Conservation (phyloP, 2,888 invertebrate species). For the Gnatocerus cornutus region DNA sequence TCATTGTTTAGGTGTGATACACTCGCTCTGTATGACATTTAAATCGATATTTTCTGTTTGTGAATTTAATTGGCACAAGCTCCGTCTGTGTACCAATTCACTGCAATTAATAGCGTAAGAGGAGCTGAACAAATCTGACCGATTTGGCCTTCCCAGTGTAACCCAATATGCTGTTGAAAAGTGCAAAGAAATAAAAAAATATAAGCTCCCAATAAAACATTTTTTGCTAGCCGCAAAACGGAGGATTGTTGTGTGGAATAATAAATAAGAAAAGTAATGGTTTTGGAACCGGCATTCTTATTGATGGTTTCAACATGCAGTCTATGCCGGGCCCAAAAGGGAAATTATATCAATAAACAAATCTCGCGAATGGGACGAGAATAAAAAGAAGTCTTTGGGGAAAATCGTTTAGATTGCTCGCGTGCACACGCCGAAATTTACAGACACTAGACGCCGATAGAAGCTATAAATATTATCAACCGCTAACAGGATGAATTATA, state of each 20-base stretch:
- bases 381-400: slow-evolving; percentile 30
- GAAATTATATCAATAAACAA: slow-evolving; percentile 32
- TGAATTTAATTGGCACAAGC: slow-evolving; percentile 34
- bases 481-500: slow-evolving; percentile 23
- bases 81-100: slow-evolving; percentile 27
- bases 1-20: slow-evolving; percentile 38
- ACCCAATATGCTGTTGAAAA: no score
- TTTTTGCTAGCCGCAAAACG: slow-evolving; percentile 14
- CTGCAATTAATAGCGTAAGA: no score
- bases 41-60: slow-evolving; percentile 41
- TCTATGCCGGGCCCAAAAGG: slow-evolving; percentile 7
- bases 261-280: slow-evolving; percentile 14
- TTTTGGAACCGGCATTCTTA: slow-evolving; percentile 8
- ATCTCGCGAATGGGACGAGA: slow-evolving; percentile 18
- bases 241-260: slow-evolving; percentile 12
- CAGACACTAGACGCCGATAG: slow-evolving; percentile 25
- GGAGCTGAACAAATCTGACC: no score
- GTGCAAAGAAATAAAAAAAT: not conserved
- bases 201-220: slow-evolving; percentile 8
- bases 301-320: slow-evolving; percentile 15
- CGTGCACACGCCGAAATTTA: slow-evolving; percentile 23
- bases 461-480: slow-evolving; percentile 25
- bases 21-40: slow-evolving; percentile 36
- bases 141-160: no score
- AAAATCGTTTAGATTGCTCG: slow-evolving; percentile 11